phyloP scores from a whole-genome alignment of 2,113 vertebrate species.

The Syngnathus floridae region DNA sequence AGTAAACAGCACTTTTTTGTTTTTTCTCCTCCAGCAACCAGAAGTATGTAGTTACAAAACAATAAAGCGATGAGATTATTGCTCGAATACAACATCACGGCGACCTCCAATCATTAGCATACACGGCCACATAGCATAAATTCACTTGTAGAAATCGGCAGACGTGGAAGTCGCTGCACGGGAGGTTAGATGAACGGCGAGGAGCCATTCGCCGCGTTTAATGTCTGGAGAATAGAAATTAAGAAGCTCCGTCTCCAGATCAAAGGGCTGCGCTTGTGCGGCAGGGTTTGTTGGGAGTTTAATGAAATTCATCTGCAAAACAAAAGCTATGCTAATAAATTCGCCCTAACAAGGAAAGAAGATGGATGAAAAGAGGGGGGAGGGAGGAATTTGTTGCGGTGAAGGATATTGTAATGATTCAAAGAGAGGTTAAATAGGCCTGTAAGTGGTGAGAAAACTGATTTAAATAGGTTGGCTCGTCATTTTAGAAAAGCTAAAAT shows the following conservation, averaged over 20 bases:
- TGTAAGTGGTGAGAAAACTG: constrained; percentile 44
- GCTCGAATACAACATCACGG: constrained; percentile 30
- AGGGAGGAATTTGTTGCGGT: constrained; percentile 61
- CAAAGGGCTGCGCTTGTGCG: constrained; percentile 62
- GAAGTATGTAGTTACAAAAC: constrained; percentile 52
- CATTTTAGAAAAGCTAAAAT: constrained; percentile 23
- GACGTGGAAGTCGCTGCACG: constrained; percentile 50
- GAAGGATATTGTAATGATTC: constrained; percentile 51
- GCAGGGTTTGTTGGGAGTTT: constrained; percentile 71
- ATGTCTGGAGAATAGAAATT: constrained; percentile 73
- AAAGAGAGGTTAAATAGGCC: constrained; percentile 61
- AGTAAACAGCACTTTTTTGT: constrained; percentile 43
- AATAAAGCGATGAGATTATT: constrained; percentile 41
- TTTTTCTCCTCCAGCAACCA: constrained; percentile 18
- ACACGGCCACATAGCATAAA: constrained; percentile 30
- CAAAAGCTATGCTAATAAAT: constrained; percentile 70
- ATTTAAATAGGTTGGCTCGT: constrained; percentile 20
- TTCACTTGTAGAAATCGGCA: constrained; percentile 34
- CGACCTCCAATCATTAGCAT: constrained; percentile 56
- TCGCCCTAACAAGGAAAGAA: constrained; percentile 59
- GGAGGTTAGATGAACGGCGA: constrained; percentile 51
- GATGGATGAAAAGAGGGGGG: constrained; percentile 40
- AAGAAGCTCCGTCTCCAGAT: constrained; percentile 66
- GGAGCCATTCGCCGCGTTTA: constrained; percentile 62
- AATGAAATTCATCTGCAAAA: constrained; percentile 74